Evolutionary conservation across 2,888 invertebrate species (phyloP).

Genomic region (Esperia sulphurella): DNA sequence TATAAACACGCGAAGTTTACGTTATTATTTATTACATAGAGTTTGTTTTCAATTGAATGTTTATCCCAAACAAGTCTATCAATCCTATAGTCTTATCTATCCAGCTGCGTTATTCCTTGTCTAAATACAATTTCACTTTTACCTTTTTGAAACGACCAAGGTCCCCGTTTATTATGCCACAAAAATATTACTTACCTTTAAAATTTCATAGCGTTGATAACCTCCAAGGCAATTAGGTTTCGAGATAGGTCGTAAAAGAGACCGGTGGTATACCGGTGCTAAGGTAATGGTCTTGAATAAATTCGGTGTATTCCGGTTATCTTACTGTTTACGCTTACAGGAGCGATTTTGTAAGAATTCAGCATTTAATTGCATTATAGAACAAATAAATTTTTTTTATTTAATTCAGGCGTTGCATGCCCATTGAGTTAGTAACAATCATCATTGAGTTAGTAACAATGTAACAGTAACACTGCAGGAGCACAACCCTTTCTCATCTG

Average conservation of each 20-base stretch:
- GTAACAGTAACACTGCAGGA: too few relatives aligned
- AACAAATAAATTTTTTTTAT: not conserved
- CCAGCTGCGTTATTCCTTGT: too few relatives aligned
- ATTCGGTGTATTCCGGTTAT: slow-evolving; percentile 2
- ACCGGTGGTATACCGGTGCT: slow-evolving; percentile 2
- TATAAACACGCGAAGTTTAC: too few relatives aligned
- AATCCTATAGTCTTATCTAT: too few relatives aligned
- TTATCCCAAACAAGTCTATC: too few relatives aligned
- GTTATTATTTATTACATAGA: too few relatives aligned
- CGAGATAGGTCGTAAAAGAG: slow-evolving; percentile 10
- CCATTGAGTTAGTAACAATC: too few relatives aligned
- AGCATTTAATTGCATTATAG: slow-evolving; percentile 5
- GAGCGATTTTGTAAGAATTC: slow-evolving; percentile 2
- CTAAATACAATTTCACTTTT: not conserved
- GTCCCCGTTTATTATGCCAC: slow-evolving; percentile 5
- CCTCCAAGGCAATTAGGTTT: slow-evolving; percentile 11
- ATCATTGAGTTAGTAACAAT: too few relatives aligned
- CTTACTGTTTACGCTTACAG: slow-evolving; percentile 5
- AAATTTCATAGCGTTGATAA: slow-evolving; percentile 11
- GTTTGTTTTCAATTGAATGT: too few relatives aligned
- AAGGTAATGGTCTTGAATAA: not conserved
- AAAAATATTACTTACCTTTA: slow-evolving; percentile 9
- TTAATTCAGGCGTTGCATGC: too few relatives aligned
- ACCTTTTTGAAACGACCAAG: not conserved
- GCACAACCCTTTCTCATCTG: too few relatives aligned